Conservation (phyloP, 2,797 vertebrate genomes). For the Phylloscopus collybita region DNA sequence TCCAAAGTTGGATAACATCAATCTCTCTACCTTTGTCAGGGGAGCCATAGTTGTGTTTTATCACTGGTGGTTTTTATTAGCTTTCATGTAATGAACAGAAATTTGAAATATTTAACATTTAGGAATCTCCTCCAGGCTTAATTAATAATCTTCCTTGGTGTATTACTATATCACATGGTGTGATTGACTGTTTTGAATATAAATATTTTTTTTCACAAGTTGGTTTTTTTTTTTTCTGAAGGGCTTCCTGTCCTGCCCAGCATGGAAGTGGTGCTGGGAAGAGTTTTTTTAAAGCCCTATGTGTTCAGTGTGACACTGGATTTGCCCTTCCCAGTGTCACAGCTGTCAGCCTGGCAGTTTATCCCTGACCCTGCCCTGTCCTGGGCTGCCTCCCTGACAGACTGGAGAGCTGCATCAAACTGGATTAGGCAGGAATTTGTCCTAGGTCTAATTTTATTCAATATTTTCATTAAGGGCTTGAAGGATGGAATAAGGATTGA, state of each 20-base stretch:
- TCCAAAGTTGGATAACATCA: not conserved
- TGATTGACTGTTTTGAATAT: not conserved
- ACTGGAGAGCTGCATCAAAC: not conserved
- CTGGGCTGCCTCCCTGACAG: not conserved
- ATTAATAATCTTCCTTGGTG: not conserved
- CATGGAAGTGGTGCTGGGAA: not conserved
- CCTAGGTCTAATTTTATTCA: slow-evolving; percentile 15
- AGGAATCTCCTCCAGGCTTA: not conserved
- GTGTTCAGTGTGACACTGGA: not conserved
- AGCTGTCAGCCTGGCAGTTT: not conserved
- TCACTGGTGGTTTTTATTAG: not conserved
- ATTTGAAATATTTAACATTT: not conserved
- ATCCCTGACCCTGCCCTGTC: not conserved
- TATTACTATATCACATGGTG: not conserved
- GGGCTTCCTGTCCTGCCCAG: not conserved
- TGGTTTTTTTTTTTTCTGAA: not conserved
- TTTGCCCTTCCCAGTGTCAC: not conserved
- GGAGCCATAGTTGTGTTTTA: not conserved
- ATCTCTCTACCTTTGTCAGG: not conserved
- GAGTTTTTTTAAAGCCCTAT: not conserved
- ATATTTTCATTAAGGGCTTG: slow-evolving; percentile 48
- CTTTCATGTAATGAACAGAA: not conserved
- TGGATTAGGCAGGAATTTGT: slow-evolving; percentile 5
- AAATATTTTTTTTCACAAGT: not conserved
- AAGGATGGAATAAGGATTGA: slow-evolving; percentile 20